Base-by-base conservation (phyloP, 2,888 invertebrate genomes). In the Trissoscelio sp. region DNA sequence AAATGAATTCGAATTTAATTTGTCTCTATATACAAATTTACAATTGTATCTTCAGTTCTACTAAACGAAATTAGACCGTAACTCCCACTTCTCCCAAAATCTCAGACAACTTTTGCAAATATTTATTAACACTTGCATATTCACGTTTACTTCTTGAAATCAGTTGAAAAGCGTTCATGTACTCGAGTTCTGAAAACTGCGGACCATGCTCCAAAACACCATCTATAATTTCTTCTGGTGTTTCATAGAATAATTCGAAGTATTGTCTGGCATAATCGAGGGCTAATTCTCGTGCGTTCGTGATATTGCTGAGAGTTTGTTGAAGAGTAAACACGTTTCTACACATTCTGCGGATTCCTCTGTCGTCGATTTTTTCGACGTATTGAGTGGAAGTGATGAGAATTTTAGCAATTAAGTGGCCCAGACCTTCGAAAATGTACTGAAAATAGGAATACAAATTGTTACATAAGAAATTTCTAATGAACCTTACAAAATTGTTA, bases 371-470 rank as follows among this genome's bases (percentile, higher is more conserved):
- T 79, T 94, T 93, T 85, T 95, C 95, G 91, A 97, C 94, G 89
- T 95, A 95, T 86, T 96, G 96, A 7, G 96, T 95, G 62, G 95
- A 95, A 87, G 95, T 96, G 86, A 97, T 96, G 72, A 97, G 81
- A 44, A 95, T 95, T 82, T 95, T 94, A 0, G 96, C 94, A 90
- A 96, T 94, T 88, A 96, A 93, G 91, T 96, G 96, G 1, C 98
- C 98, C 24, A 99, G 92, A 0, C 98, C 98, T 92, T 96, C 96
- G 92, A 98, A 96, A 82, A 98, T 95, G 90, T 98, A 98, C 95
- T 97, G 93, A 70, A 83, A 75, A 60, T 16, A 64, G n/a, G 16
- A 31, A 14, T 6, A 34, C 16, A 37, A 5, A 55, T 44, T 48
- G 4, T 51, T 37, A 37, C 1, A 39, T 14, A 12, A 69, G 22